These are phyloP conservation scores for Malurus melanocephalus DNA, from an alignment of 2,113 vertebrate genomes.

Conservation along the genomic window DNA sequence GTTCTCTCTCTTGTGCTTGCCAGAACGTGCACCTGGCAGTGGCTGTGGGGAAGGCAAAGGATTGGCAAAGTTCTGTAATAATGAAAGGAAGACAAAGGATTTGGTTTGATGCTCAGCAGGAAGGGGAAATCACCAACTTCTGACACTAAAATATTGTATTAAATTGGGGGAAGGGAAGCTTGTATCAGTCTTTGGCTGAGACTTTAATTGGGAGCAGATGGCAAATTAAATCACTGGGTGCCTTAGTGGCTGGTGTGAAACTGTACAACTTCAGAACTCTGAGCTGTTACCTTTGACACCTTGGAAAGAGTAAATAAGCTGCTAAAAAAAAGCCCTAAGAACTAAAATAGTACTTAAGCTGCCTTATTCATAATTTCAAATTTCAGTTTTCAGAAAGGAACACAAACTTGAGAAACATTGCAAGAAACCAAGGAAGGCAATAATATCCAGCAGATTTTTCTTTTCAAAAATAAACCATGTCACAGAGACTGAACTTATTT, in stretches of 20 bases:
- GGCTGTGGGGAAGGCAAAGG: not conserved
- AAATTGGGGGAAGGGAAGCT: not conserved
- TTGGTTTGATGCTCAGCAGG: not conserved
- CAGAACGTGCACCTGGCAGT: not conserved
- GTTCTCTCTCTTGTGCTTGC: not conserved
- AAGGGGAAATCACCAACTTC: conserved; percentile 18
- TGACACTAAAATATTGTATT: conserved; percentile 18
- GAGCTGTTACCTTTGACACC: conserved; percentile 41
- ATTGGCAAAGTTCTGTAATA: not conserved
- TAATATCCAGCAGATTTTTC: not conserved
- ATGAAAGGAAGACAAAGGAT: not conserved
- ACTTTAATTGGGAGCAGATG: conserved; percentile 51
- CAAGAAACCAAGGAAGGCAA: not conserved
- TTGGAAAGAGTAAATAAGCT: conserved; percentile 34
- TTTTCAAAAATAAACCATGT: not conserved
- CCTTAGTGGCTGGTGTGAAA: conserved; percentile 37
- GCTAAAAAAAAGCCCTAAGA: not conserved
- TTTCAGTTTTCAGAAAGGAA: not conserved
- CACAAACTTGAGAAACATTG: not conserved
- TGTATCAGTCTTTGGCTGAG: not conserved
- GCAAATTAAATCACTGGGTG: conserved; percentile 29
- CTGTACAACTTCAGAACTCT: conserved; percentile 2
- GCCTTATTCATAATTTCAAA: conserved; percentile 14
- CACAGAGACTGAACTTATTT: not conserved
- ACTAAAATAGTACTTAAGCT: not conserved